Percentiles rank a stretch among this genome's conserved stretches.
phyloP scores from a whole-genome alignment of 2,888 invertebrate species.

The Sympetrum striolatum region DNA sequence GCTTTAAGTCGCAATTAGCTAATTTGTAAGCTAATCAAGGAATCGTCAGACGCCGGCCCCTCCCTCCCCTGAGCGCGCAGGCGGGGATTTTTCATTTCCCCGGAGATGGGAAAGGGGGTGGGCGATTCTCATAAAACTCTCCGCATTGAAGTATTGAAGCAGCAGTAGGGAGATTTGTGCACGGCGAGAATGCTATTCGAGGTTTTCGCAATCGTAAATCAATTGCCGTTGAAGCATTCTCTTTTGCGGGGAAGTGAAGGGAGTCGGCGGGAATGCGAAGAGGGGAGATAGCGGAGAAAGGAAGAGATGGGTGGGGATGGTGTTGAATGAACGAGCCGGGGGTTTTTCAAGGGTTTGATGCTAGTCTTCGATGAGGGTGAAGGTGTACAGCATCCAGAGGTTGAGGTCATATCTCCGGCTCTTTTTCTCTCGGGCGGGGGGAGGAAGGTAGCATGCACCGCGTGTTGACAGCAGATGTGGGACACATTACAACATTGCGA shows the following conservation, averaged over 20 bases:
- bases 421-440: not conserved
- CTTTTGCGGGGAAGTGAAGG: slow-evolving; percentile 13
- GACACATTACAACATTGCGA: slow-evolving; percentile 36
- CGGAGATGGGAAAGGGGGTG: not conserved
- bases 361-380: slow-evolving; percentile 5
- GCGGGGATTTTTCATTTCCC: not conserved
- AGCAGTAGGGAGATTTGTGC: slow-evolving; percentile 37
- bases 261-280: slow-evolving; percentile 1
- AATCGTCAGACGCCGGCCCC: not conserved
- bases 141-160: slow-evolving; percentile 29
- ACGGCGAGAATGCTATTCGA: slow-evolving; percentile 24
- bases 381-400: slow-evolving; percentile 1
- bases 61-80: not conserved
- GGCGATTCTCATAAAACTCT: slow-evolving; percentile 26
- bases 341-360: slow-evolving; percentile 1
- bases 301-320: not conserved
- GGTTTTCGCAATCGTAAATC: slow-evolving; percentile 16
- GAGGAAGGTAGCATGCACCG: not conserved
- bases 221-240: slow-evolving; percentile 34
- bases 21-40: not conserved
- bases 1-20: not conserved
- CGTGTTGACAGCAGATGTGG: slow-evolving; percentile 34
- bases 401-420: slow-evolving; percentile 8
- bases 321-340: slow-evolving; percentile 12
- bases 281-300: not conserved